Base-by-base conservation (phyloP, 2,888 invertebrate species). In the Drosophila aldrichi region DNA sequence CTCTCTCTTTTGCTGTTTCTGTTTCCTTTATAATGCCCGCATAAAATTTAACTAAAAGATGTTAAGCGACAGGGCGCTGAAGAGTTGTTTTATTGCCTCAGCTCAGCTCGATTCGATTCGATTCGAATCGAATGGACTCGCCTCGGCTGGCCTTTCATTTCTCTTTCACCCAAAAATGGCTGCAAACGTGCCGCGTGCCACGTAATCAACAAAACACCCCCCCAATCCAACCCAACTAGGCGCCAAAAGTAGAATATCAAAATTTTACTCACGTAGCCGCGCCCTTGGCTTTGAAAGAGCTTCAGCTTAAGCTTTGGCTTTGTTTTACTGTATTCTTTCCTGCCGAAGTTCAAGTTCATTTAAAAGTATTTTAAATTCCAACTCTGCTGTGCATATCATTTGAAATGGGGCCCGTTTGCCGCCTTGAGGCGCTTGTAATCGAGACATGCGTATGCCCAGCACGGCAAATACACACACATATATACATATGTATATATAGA, bases 261-360 rank as follows among this genome's bases (percentile, higher is more conserved):
- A 44, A 90, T 87, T 67, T 68, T 18, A 18, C 57, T 70, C 90
- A 89, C 89, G 89, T 89, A 77, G 60, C 38, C n/a, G 34, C 20
- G 79, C 81, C 87, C 84, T 83, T 80, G 83, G 70, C 74, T 74
- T 71, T 74, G 70, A 69, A 49, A 41, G 16, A 29, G 52, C 20
- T 16, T 20, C 6, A 52, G 52, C 52, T 36, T 22, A 7, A 40
- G 40, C 40, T 40, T 52, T 16, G 16, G 43, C 55, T 32, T 44
- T 34, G 41, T 10, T 16, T 36, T 36, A 36, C 29, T 46, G 40
- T 36, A 25, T 58, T 70, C 70, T 71, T 56, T 32, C 20, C 14
- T 70, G 70, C 66, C 79, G 80, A 89, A 89, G 89, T 89, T 89
- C 89, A 89, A 89, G 90, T 89, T 89, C 86, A 84, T 56, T 79